A percentile compares a stretch with the other conserved stretches of the same genome.
Evolutionary conservation across 2,113 vertebrate genomes (phyloP).

Genomic region (Campylomormyrus numenius): DNA sequence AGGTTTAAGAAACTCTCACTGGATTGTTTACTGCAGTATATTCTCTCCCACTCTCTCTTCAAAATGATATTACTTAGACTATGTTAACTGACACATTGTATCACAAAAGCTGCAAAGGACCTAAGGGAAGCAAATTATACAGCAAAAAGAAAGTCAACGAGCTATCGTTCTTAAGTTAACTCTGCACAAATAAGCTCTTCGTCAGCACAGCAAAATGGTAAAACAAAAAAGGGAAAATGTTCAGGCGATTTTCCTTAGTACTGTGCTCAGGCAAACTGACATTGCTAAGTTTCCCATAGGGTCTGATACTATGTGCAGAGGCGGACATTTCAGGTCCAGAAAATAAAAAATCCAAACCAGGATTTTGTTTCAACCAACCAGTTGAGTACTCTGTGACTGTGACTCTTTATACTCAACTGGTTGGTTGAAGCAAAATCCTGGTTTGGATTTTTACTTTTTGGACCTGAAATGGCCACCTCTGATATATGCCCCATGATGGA

Average conservation of each 20-base stretch:
- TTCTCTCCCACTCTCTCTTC: neutral
- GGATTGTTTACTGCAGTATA: neutral
- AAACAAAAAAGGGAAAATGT: neutral
- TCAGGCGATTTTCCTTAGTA: neutral
- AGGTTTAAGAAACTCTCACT: neutral
- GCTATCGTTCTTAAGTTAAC: neutral
- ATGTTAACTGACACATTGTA: neutral
- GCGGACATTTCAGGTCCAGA: too few species aligned
- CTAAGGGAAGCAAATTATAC: neutral
- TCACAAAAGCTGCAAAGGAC: neutral
- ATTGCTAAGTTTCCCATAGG: neutral
- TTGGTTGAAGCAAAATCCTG: too few species aligned
- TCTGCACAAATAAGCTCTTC: neutral
- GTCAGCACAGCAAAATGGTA: neutral
- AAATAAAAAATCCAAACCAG: too few species aligned
- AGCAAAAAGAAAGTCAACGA: neutral
- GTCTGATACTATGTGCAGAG: neutral
- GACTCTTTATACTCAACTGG: too few species aligned
- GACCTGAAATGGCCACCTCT: too few species aligned
- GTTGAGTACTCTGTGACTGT: too few species aligned
- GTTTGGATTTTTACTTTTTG: too few species aligned
- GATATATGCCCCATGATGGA: neutral
- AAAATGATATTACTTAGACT: neutral
- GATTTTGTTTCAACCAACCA: too few species aligned
- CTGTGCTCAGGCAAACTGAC: neutral